A percentile compares a stretch with the other conserved stretches of the same genome.
Evolutionary conservation across 2,797 vertebrate genomes (phyloP).

Genomic region (Sebastes taczanowskii): DNA sequence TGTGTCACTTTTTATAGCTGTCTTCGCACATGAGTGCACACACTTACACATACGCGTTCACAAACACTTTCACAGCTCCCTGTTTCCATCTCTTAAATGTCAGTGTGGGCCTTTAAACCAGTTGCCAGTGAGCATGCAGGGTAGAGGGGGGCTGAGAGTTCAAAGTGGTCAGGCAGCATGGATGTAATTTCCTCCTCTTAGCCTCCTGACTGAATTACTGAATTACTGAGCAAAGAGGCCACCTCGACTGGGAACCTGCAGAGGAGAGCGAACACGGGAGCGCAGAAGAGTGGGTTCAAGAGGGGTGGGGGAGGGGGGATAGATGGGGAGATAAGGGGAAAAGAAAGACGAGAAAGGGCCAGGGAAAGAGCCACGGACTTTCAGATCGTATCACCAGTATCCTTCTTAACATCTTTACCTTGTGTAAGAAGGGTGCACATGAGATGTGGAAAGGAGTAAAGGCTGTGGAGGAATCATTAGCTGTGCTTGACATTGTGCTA

Average conservation of each 20-base stretch:
- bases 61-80: conserved; percentile 36
- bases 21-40: conserved; percentile 11
- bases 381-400: conserved; percentile 40
- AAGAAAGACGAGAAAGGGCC: conserved; percentile 17
- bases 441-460: conserved; percentile 2
- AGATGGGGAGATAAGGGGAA: conserved; percentile 51
- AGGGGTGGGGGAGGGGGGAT: not conserved
- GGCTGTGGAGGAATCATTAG: conserved; percentile 10
- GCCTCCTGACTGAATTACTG: conserved; percentile 68
- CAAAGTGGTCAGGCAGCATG: conserved; percentile 61
- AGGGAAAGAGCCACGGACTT: conserved; percentile 13
- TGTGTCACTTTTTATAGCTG: conserved; percentile 5
- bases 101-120: conserved; percentile 58
- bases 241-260: conserved; percentile 36
- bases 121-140: conserved; percentile 46
- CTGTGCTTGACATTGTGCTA: conserved; percentile 21
- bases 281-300: conserved; percentile 1
- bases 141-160: conserved; percentile 27
- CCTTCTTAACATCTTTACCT: conserved; percentile 37
- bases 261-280: conserved; percentile 14
- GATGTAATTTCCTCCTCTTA: conserved; percentile 72
- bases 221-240: conserved; percentile 60
- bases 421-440: not conserved
- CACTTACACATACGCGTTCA: not conserved
- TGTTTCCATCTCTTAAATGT: conserved; percentile 67